Percentiles rank a stretch among this genome's conserved stretches.
phyloP scores from a whole-genome alignment of 2,113 vertebrate species.

The Neodontobutis hainanensis region DNA sequence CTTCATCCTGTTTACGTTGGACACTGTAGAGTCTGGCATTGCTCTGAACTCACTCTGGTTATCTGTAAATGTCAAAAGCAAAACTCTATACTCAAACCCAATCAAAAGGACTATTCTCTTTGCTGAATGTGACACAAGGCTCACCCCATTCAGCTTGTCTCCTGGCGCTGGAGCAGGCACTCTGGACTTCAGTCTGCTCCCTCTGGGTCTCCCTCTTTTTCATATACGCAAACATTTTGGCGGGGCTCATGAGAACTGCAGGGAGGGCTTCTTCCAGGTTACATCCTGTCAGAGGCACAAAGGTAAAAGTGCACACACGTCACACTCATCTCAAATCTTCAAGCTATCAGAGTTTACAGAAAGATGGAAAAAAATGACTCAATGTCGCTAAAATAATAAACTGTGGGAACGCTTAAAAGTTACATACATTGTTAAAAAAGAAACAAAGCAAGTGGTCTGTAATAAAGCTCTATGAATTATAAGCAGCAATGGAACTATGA shows the following conservation, averaged over 20 bases:
- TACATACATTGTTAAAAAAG: too few relatives aligned
- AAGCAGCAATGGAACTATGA: too few relatives aligned
- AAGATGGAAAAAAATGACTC: too few relatives aligned
- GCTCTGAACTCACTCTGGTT: not conserved
- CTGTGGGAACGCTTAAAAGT: too few relatives aligned
- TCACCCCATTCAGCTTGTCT: constrained; percentile 19
- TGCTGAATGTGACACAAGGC: not conserved
- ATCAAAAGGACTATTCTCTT: not conserved
- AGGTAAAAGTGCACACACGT: not conserved
- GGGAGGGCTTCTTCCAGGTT: constrained; percentile 12
- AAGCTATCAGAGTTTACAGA: too few relatives aligned
- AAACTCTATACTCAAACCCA: not conserved
- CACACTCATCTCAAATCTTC: not conserved
- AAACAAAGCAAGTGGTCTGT: too few relatives aligned
- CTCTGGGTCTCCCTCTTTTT: constrained; percentile 63
- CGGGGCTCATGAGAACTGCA: constrained; percentile 56
- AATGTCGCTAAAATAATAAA: too few relatives aligned
- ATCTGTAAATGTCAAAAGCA: constrained; percentile 16
- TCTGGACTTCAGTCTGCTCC: not conserved
- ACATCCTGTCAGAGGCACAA: constrained; percentile 48
- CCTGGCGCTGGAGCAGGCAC: not conserved
- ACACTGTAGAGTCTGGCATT: not conserved
- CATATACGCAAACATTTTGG: constrained; percentile 76
- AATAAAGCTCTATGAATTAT: too few relatives aligned
- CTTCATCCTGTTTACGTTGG: not conserved